phyloP scores from a whole-genome alignment of 2,113 vertebrate genomes.

The Romanogobio albipinnatus region DNA sequence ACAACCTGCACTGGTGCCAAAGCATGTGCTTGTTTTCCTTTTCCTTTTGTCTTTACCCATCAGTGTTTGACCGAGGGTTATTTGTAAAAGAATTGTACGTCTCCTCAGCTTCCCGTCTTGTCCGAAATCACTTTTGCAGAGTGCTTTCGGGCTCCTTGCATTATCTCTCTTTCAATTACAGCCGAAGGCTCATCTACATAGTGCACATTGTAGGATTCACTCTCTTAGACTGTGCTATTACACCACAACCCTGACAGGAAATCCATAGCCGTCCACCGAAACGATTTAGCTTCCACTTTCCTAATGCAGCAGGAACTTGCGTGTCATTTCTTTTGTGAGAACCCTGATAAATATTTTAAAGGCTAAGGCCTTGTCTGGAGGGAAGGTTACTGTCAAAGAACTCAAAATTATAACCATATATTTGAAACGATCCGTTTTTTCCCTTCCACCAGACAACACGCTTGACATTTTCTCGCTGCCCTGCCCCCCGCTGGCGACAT shows the following conservation, averaged over 20 bases:
- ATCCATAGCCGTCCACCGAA: conserved; percentile 74
- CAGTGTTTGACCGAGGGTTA: conserved; percentile 61
- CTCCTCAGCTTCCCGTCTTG: conserved; percentile 48
- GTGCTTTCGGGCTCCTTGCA: conserved; percentile 49
- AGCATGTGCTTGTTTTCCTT: conserved; percentile 58
- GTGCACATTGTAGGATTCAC: conserved; percentile 59
- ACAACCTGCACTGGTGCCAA: conserved; percentile 57
- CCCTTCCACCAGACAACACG: conserved; percentile 39
- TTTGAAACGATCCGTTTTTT: conserved; percentile 53
- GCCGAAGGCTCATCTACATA: conserved; percentile 72
- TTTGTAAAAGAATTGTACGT: conserved; percentile 55
- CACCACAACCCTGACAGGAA: conserved; percentile 73
- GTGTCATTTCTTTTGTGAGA: conserved; percentile 56
- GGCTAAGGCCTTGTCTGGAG: conserved; percentile 42
- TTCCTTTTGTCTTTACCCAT: conserved; percentile 54
- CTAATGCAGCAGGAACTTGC: conserved; percentile 45
- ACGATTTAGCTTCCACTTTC: conserved; percentile 70
- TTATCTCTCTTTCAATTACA: conserved; percentile 64
- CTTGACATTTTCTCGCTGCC: conserved; percentile 50
- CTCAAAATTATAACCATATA: conserved; percentile 44
- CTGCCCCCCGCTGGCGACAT: conserved; percentile 51
- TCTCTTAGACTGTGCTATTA: conserved; percentile 68
- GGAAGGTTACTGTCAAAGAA: conserved; percentile 40
- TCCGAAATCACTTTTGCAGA: conserved; percentile 54
- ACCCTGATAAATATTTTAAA: conserved; percentile 58